Conservation (phyloP, 2,113 vertebrate genomes). For the Clupea harengus region DNA sequence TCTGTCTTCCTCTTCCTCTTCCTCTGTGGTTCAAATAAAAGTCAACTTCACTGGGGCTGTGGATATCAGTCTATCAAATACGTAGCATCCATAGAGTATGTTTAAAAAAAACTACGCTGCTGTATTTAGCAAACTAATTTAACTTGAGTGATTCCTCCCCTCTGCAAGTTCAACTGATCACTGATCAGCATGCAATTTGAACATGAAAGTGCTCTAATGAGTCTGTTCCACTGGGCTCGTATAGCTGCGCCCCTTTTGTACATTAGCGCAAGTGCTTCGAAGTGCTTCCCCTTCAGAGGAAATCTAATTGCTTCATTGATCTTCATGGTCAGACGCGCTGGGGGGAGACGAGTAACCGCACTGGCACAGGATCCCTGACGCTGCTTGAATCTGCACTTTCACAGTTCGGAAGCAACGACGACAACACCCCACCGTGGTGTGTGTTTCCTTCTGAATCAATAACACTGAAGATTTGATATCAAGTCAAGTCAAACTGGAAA, state of each 20-base stretch:
- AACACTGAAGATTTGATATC: neutral
- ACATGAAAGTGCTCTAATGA: neutral
- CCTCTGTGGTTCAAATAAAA: neutral
- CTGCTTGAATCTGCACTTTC: conserved; percentile 1
- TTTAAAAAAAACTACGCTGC: too few species aligned
- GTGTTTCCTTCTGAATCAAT: conserved; percentile 36
- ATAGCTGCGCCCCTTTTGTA: conserved; percentile 2
- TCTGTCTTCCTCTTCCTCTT: neutral
- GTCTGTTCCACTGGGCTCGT: neutral
- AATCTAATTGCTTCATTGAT: conserved; percentile 45
- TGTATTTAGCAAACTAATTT: neutral
- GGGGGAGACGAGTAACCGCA: conserved; percentile 26
- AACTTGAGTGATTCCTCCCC: neutral
- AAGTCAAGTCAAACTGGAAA: neutral
- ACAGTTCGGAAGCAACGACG: neutral
- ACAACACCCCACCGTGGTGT: conserved; percentile 4
- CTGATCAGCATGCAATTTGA: neutral
- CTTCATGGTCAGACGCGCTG: conserved; percentile 33
- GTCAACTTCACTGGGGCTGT: neutral
- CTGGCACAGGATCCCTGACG: conserved; percentile 13
- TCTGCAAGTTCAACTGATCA: neutral
- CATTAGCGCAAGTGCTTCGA: conserved; percentile 35
- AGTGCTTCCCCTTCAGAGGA: conserved; percentile 34
- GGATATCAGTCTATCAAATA: too few species aligned
- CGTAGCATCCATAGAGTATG: too few species aligned